Evolutionary conservation across 2,888 invertebrate genomes (phyloP), one percentile per base, ranked within the genome.

Genomic region (Plagodis pulveraria): DNA sequence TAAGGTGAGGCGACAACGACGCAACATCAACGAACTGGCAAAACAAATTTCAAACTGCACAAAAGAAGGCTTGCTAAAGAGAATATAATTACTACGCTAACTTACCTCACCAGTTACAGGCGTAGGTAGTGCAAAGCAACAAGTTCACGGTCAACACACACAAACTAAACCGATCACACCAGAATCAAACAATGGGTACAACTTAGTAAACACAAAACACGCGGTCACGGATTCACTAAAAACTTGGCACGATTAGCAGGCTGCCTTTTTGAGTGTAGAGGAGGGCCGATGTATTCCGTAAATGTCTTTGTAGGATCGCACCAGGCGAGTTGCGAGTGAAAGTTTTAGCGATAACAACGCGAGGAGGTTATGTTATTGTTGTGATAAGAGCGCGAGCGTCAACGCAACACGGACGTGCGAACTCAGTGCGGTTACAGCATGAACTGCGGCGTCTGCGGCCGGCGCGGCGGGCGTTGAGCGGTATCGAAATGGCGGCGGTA

Each of bases 311-410:
- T 22, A 66, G 53, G 11, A 52, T 62, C 59, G 45, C 62, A 55
- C 55, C 50, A 45, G 34, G 44, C 53, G 62, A 71, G 59, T 66
- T 56, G 32, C 52, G 43, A 78, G 79, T 80, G 78, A 86, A 87
- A 87, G 84, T 87, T 84, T 77, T 65, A 71, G 68, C 78, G 76
- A 78, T 75, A 77, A 76, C 70, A 55, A 48, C 69, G 58, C 74
- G 70, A 67, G 69, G 71, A 88, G 87, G 87, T 88, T 89, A 88
- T 87, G 84, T 88, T 89, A 77, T 83, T 81, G 81, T 84, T 80
- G 43, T 76, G 76, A 74, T 71, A 64, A 66, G 62, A 40, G 66
- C 54, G 58, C 51, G 67, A 67, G 62, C 87, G 86, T 81, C 79
- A 22, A 73, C 69, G 62, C 81, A 4, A 56, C 44, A 56, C 78